phyloP scores from a whole-genome alignment of 35 echinoderm and acorn worm species.

The Holothuria glaberrima region DNA sequence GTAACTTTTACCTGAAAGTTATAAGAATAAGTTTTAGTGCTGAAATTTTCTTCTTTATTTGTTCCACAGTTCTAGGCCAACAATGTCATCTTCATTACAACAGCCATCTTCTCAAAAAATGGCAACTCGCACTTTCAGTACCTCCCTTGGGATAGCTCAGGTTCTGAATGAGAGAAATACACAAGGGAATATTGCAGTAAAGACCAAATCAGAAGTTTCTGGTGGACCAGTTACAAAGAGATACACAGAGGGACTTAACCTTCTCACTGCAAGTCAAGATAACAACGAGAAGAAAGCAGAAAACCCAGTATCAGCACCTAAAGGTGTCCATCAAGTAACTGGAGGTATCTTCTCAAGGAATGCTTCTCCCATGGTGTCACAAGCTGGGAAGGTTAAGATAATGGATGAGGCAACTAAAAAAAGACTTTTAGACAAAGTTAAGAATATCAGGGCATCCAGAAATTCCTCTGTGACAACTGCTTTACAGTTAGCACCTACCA shows the following conservation, averaged over 20 bases:
- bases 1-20: neutral
- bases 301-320: slow-evolving; percentile 48
- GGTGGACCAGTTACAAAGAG: slow-evolving; percentile 46
- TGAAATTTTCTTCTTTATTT: slow-evolving; percentile 14
- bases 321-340: slow-evolving; percentile 75
- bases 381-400: slow-evolving; percentile 45
- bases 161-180: slow-evolving; percentile 67
- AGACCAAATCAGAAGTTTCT: slow-evolving; percentile 59
- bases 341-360: slow-evolving; percentile 77
- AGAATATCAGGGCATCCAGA: slow-evolving; percentile 73
- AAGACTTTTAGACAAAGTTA: slow-evolving; percentile 75
- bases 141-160: slow-evolving; percentile 80
- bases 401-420: slow-evolving; percentile 83
- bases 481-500: slow-evolving; percentile 39
- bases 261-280: slow-evolving; percentile 61
- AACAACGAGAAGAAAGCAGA: slow-evolving; percentile 61
- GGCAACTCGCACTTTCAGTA: slow-evolving; percentile 76
- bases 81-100: slow-evolving; percentile 59
- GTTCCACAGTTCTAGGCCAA: slow-evolving; percentile 48
- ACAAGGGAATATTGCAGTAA: slow-evolving; percentile 26
- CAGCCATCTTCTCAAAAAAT: slow-evolving; percentile 18
- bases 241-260: slow-evolving; percentile 52
- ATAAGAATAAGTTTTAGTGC: neutral
- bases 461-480: slow-evolving; percentile 44
- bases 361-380: slow-evolving; percentile 67